Base-by-base conservation (phyloP, 2,797 vertebrate genomes). In the Microctenopoma steveboyesi region DNA sequence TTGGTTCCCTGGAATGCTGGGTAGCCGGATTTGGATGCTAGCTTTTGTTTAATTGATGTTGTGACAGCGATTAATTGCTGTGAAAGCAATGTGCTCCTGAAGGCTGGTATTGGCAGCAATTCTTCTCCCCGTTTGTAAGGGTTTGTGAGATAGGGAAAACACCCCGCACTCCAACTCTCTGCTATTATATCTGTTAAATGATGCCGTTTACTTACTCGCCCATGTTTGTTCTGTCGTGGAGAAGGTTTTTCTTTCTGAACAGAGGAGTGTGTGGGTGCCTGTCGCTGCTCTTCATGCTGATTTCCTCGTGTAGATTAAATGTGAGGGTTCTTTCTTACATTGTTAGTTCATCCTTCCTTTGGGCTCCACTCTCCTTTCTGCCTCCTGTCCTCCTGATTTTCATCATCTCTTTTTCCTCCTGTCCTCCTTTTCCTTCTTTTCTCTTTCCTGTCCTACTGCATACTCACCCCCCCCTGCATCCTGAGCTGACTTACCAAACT, bases 61-160 rank as follows among this genome's bases (percentile, higher is more conserved):
- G 86, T 91, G 90, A 91, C 89, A 79, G 86, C 83, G 80, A 86
- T 90, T 91, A 92, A 92, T 92, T 89, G 85, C 85, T 77, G 84
- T 80, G 86, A 91, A 83, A 89, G 85, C 85, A 65, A 72, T 72
- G 85, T 71, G 88, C 86, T 88, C 69, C 79, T 78, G 83, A 83
- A 79, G 85, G 76, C 86, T 69, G 77, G 10, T 81, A 49, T 64
- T 84, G 87, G 76, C 87, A 75, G 72, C 15, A 6, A 5, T 58
- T 72, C 69, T 54, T 72, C 77, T 66, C 28, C 37, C 78, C 69
- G 66, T 73, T 79, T 13, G 4, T 48, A 57, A 66, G 76, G 82
- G 80, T 65, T 70, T 56, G 35, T 67, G 56, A 72, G 74, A 68
- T 43, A 30, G 37, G 59, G 37, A 51, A 73, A 75, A 46, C 47